Conservation (phyloP, 2,113 vertebrate genomes). For the Mesitornis unicolor region DNA sequence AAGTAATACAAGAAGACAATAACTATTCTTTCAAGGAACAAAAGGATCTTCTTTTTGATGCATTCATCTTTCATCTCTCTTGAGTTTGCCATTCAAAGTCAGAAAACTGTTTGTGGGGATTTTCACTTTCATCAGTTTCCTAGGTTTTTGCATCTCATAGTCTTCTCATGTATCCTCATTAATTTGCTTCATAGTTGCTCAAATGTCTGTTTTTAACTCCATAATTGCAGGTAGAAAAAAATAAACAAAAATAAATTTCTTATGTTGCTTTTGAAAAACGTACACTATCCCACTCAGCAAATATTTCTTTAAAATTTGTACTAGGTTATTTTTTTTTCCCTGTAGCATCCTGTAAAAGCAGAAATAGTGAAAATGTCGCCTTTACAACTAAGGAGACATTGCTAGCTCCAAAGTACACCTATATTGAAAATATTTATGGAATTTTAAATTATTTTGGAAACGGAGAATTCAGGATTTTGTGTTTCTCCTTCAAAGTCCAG, state of each 20-base stretch:
- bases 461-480: background rate
- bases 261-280: background rate
- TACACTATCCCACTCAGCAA: background rate
- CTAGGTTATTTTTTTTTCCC: background rate
- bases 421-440: background rate
- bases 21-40: conserved; percentile 51
- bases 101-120: background rate
- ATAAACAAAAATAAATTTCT: background rate
- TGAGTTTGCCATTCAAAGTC: conserved; percentile 1
- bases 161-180: background rate
- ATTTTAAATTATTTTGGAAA: background rate
- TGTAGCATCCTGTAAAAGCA: background rate
- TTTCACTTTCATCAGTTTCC: conserved; percentile 3
- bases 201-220: background rate
- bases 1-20: conserved; percentile 44
- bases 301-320: background rate
- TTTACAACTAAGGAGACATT: background rate
- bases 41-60: conserved; percentile 33
- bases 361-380: background rate
- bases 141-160: background rate
- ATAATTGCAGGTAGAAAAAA: background rate
- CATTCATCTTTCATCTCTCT: conserved; percentile 45
- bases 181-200: background rate
- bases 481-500: background rate
- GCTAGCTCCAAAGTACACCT: background rate